Evolutionary conservation across 2,888 invertebrate genomes (phyloP), one percentile per base, ranked within the genome.

Genomic region (Galerucella calmariensis): DNA sequence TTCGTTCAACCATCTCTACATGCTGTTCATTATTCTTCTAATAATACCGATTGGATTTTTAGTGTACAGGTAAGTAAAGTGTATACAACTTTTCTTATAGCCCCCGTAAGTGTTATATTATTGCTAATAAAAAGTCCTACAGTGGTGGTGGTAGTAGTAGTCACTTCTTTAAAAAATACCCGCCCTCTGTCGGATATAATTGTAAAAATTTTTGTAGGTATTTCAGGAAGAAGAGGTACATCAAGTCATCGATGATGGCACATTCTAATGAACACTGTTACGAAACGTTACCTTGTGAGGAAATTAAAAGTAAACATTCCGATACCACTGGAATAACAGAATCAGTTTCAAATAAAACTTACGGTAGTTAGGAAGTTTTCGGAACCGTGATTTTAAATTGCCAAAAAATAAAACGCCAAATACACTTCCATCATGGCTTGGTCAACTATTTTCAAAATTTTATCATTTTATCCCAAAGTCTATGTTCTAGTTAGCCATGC

Each of bases 231-330:
- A 78, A 79, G 74, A 79, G 76, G 66, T 24, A 69, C 16, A 74
- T 72, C 63, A 76, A 72, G 68, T 69, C 72, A 44, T 73, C 74
- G 10, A 67, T 72, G 72, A 44, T 44, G 44, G 73, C 70, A 20
- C 73, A 77, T 67, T 75, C 66, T 68, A 79, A 77, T 20, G 81
- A 80, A 59, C 85, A 85, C 66, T 82, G 82, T 63, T 86, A 86
- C 75, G 86, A 86, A 82, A 80, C 85, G 11, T 79, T 86, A 73
- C 85, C 86, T 5, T 86, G 86, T 77, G 86, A 86, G 72, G 86
- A 87, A 63, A 66, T 66, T 46, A 41, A 14, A 63, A 10, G 48
- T 27, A 56, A n/a, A 44, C 20, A 56, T 10, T 44, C 61, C 27
- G 27, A 61, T 12, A 35, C 56, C 9, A 10, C 10, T 3, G 56